Conservation (phyloP, 2,888 invertebrate species). For the Celastrina argiolus region DNA sequence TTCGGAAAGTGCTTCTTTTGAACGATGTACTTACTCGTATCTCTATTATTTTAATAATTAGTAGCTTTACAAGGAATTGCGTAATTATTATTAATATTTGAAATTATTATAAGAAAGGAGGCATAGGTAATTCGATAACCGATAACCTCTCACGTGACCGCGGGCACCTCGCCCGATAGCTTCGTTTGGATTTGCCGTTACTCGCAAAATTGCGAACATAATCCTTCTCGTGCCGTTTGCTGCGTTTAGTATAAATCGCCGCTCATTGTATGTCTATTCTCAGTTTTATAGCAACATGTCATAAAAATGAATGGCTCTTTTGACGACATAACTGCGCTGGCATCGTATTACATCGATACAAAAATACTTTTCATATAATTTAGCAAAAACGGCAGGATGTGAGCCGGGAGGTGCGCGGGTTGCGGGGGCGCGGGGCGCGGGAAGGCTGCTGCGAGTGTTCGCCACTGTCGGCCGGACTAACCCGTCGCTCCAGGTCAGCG, state of each 20-base stretch:
- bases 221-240: constrained; percentile 50
- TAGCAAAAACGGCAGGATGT: constrained; percentile 68
- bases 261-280: constrained; percentile 25
- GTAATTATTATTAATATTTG: constrained; percentile 12
- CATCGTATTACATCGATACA: constrained; percentile 41
- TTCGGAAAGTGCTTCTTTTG: not conserved
- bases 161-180: constrained; percentile 55
- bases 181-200: constrained; percentile 67
- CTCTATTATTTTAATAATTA: too few species aligned
- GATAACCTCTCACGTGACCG: constrained; percentile 64
- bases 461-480: constrained; percentile 75
- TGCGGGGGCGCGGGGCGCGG: constrained; percentile 39
- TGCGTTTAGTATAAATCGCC: constrained; percentile 30
- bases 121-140: constrained; percentile 54
- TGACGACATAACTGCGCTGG: constrained; percentile 13
- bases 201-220: constrained; percentile 63
- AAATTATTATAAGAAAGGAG: constrained; percentile 22
- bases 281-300: not conserved
- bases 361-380: constrained; percentile 62
- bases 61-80: not conserved
- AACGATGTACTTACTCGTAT: not conserved
- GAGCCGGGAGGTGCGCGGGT: constrained; percentile 65
- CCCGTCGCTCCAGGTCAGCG: constrained; percentile 78
- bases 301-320: constrained; percentile 16
- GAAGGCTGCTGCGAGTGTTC: constrained; percentile 67